phyloP scores from a whole-genome alignment of 1,140 invertebrate species.

The Aphelenchoides besseyi region DNA sequence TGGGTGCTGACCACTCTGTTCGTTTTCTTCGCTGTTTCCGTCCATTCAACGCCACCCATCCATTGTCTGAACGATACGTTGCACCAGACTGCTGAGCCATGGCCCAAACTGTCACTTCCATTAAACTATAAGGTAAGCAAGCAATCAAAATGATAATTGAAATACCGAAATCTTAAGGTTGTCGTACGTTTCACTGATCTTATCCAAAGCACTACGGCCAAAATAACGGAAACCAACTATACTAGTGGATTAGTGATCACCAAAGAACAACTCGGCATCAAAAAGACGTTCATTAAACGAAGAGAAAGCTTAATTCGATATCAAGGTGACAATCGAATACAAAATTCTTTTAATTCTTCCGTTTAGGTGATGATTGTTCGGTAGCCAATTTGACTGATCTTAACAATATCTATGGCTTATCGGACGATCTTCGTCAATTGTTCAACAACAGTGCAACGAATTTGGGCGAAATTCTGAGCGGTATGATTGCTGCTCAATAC shows the following conservation, averaged over 20 bases:
- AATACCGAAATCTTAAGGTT: background rate
- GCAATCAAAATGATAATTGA: no score
- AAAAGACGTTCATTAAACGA: constrained; percentile 6
- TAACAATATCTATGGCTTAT: background rate
- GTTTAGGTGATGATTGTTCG: background rate
- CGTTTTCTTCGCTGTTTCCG: background rate
- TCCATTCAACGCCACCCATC: background rate
- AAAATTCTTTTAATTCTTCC: background rate
- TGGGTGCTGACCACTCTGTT: background rate
- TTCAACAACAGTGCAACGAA: constrained; percentile 14
- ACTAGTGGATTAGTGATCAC: background rate
- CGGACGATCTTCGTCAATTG: background rate
- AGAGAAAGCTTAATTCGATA: background rate
- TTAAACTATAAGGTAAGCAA: background rate
- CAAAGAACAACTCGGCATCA: constrained; percentile 10
- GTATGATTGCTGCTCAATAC: constrained; percentile 2
- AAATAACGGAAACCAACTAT: constrained; percentile 13
- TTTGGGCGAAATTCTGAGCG: background rate
- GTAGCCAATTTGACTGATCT: background rate
- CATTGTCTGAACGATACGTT: background rate
- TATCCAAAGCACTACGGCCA: background rate
- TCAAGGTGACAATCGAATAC: background rate
- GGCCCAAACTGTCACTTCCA: background rate
- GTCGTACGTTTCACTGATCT: constrained; percentile 20
- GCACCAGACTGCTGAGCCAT: background rate